Base-by-base conservation (phyloP, 2,113 vertebrate genomes). In the Grammomys surdaster region DNA sequence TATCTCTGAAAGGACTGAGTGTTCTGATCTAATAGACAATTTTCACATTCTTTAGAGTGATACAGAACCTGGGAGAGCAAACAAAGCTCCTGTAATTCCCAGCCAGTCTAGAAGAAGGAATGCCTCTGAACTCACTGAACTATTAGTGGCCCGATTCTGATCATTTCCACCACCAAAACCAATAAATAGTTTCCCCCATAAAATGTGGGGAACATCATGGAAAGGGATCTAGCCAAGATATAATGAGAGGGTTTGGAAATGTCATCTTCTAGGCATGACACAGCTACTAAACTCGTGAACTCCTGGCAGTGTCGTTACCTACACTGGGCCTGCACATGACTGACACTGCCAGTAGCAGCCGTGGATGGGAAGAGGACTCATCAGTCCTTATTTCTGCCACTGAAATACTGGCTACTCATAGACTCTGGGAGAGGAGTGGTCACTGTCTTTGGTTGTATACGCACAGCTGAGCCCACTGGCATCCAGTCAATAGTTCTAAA, bases 61-160 rank as follows among this genome's bases (percentile, higher is more conserved):
- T 19, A 54, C 1, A 65, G 69, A 10, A 43, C 20, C 31, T 26
- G 28, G 33, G 22, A 46, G 16, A 56, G n/a, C 7, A 67, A 33
- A 46, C 28, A 11, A 63, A 73, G 4, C 1, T 58, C 1, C 2
- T 20, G 3, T 40, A n/a, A 54, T 26, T 48, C 17, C 40, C 20
- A 43, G 9, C 7, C 24, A 11, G 20, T 63, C 46, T 76, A 63
- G 31, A 13, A 12, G 67, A 63, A 36, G 31, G 7, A 31, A 1
- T 13, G 20, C 17, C 2, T 40, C 14, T 19, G 36, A 4, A 16
- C 0, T 3, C 28, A 33, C 17, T 46, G 16, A 87, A 11, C 0
- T 11, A 33, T 46, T 9, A 11, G 4, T 69, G 56, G 24, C 19
- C 13, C 43, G 7, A 33, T 14, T 72, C 33, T 51, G 43, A 58